Evolutionary conservation across 2,797 vertebrate species (phyloP), one percentile per base, ranked within the genome.

Genomic region (Malurus leucopterus): DNA sequence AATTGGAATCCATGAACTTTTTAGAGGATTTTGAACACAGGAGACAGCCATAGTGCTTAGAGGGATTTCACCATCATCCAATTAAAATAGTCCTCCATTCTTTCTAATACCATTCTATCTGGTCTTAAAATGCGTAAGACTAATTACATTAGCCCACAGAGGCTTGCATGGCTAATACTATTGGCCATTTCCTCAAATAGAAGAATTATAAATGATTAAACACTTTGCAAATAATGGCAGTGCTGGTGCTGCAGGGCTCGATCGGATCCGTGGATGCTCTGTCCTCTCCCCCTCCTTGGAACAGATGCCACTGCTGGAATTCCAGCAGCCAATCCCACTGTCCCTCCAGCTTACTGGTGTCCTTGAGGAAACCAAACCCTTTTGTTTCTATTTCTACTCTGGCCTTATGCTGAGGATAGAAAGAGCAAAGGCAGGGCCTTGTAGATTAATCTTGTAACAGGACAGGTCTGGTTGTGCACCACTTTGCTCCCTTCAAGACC

Each of bases 131-230:
- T 89, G 84, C 40, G 1, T 84, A 93, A 78, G 76, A 85, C 88
- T 95, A 93, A 95, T 95, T 95, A 94, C 90, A 93, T 83, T 92
- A 95, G 74, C 88, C 90, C 74, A 78, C 84, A 94, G 90, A 94
- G 92, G 76, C 86, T 90, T 92, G 83, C 84, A 79, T 71, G 76
- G 89, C 89, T 95, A 94, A 95, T 91, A 40, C 92, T 58, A 81
- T 92, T 93, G 88, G 92, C 87, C 78, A 84, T 91, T 92, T 90
- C 89, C 78, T 88, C 89, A 94, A 92, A 94, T 88, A 90, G 86
- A 88, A 90, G 88, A 94, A 86, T 92, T 95, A 91, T 57, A 91
- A 85, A 68, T 78, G 87, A 88, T 90, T 91, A 93, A 91, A 43
- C 63, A 34, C 76, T 95, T 50, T 73, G 73, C 79, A 93, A 84